Conservation (phyloP, 1,140 invertebrate genomes). For the Drosophila takahashii region DNA sequence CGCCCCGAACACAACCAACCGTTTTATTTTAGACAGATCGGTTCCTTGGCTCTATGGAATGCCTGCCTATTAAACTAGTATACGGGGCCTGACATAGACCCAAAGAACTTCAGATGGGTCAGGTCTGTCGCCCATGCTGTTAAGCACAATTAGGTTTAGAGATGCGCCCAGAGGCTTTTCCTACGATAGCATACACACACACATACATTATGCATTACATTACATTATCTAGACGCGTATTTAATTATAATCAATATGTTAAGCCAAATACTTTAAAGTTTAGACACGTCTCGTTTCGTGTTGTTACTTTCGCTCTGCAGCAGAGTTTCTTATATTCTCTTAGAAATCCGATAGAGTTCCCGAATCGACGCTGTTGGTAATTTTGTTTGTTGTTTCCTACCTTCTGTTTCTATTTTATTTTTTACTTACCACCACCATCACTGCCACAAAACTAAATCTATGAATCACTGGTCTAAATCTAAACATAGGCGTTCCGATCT, state of each 20-base stretch:
- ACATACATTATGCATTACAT: constrained; percentile 76
- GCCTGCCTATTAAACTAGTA: constrained; percentile 8
- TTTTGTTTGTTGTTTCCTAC: constrained; percentile 11
- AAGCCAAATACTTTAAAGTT: constrained; percentile 77
- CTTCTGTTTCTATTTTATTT: constrained; percentile 17
- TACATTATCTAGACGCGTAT: constrained; percentile 62
- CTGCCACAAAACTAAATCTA: constrained; percentile 49
- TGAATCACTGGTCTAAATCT: constrained; percentile 9
- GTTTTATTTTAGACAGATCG: constrained; percentile 22
- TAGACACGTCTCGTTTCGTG: constrained; percentile 51
- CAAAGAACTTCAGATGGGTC: constrained; percentile 45
- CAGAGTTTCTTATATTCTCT: constrained; percentile 23
- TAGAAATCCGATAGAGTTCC: constrained; percentile 2
- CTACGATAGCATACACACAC: constrained; percentile 73
- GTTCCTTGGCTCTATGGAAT: constrained; percentile 69
- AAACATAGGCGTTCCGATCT: constrained; percentile 18
- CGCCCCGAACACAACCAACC: neutral
- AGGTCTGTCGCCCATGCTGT: constrained; percentile 56
- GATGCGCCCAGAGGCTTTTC: constrained; percentile 80
- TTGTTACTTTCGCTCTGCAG: constrained; percentile 33
- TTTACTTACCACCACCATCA: constrained; percentile 23
- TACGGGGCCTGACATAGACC: constrained; percentile 58
- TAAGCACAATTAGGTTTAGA: constrained; percentile 80
- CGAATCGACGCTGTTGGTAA: neutral
- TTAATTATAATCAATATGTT: constrained; percentile 80